A percentile compares a stretch with the other conserved stretches of the same genome.
phyloP scores from a whole-genome alignment of 2,888 invertebrate species.

The Drosophila paramelanica region DNA sequence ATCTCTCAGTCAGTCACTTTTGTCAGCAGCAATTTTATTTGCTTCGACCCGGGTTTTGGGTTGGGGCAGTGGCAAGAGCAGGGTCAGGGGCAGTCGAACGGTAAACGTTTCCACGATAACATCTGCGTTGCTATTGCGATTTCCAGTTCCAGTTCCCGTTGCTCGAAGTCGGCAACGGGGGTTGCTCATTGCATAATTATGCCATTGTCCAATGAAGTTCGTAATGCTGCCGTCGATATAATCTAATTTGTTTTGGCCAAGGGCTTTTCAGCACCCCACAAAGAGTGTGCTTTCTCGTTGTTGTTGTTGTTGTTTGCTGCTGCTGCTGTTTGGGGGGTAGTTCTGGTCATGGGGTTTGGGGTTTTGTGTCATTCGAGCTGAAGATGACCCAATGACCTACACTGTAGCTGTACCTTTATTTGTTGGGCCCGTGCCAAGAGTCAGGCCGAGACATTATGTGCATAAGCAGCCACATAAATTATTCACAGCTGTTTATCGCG shows the following conservation, averaged over 20 bases:
- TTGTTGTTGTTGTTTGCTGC: constrained; percentile 1
- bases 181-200: constrained; percentile 77
- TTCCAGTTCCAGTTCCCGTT: constrained; percentile 12
- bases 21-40: neutral
- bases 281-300: neutral
- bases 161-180: constrained; percentile 27
- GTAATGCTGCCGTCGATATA: constrained; percentile 64
- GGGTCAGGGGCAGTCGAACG: constrained; percentile 50
- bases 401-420: constrained; percentile 35
- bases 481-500: constrained; percentile 42
- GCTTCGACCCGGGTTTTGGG: neutral
- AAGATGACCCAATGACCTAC: constrained; percentile 68
- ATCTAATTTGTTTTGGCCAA: constrained; percentile 66
- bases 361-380: constrained; percentile 9
- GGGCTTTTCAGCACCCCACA: constrained; percentile 15
- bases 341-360: neutral
- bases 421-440: constrained; percentile 11
- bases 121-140: constrained; percentile 72
- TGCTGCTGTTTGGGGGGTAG: constrained; percentile 30
- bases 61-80: neutral
- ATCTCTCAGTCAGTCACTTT: neutral
- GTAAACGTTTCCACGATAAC: constrained; percentile 78
- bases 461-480: constrained; percentile 21
- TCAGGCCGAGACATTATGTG: neutral
- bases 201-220: constrained; percentile 76